Evolutionary conservation across 2,797 vertebrate species (phyloP).

Genomic region (Tapera naevia): DNA sequence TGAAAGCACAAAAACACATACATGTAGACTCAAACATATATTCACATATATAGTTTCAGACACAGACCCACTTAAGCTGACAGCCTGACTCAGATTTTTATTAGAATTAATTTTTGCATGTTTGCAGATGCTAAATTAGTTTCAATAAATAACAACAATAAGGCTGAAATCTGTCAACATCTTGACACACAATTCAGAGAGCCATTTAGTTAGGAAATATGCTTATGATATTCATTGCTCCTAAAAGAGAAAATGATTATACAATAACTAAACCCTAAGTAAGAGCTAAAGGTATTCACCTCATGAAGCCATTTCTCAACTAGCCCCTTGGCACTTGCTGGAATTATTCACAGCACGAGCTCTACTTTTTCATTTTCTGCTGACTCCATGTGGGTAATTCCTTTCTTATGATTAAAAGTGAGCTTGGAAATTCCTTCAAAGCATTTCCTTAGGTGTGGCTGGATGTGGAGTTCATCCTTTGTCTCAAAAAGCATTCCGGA

Average conservation of each 20-base stretch:
- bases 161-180: constrained; percentile 48
- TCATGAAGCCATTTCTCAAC: constrained; percentile 83
- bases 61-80: constrained; percentile 37
- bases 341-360: constrained; percentile 77
- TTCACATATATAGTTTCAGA: constrained; percentile 47
- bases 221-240: constrained; percentile 56
- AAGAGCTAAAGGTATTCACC: constrained; percentile 82
- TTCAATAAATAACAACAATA: constrained; percentile 65
- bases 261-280: constrained; percentile 74
- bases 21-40: constrained; percentile 60
- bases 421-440: constrained; percentile 81
- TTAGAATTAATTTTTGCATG: constrained; percentile 21
- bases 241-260: constrained; percentile 76
- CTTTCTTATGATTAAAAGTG: constrained; percentile 78
- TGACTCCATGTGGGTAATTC: constrained; percentile 81
- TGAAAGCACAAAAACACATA: constrained; percentile 53
- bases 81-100: neutral
- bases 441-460: constrained; percentile 72
- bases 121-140: constrained; percentile 59
- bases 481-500: constrained; percentile 71
- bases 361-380: constrained; percentile 82
- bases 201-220: constrained; percentile 55
- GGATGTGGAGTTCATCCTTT: constrained; percentile 66
- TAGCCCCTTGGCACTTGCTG: constrained; percentile 80
- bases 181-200: constrained; percentile 57